Evolutionary conservation across 1,140 invertebrate genomes (phyloP), one percentile per base, ranked within the genome.

Genomic region (Drosophila seguyi): DNA sequence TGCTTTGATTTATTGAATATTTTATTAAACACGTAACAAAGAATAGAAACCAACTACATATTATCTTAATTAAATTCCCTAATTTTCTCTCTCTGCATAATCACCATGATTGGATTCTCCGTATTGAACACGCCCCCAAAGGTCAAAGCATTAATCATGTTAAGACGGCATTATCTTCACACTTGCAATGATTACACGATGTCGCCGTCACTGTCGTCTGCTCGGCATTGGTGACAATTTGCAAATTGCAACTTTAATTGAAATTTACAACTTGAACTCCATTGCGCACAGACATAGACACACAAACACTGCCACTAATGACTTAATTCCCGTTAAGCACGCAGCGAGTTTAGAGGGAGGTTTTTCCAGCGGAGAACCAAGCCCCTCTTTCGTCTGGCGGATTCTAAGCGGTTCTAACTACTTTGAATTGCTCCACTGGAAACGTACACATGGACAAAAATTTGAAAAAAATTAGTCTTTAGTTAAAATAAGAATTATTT

Each of bases 231-330:
- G 60, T 68, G 85, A 88, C 85, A 90, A 84, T 81, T 88, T 88
- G 80, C 85, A 75, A 90, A 90, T 81, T 90, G 85, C 85, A 71
- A 77, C 61, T 67, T 90, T 88, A 88, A 88, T 90, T 88, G 85
- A 88, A 75, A 88, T 55, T 50, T 65, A 76, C 82, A 86, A 63
- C 38, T 48, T 47, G 39, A 61, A 68, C 66, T 52, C 42, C 14
- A 66, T 47, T 11, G 47, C 45, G 63, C 44, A 41, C 44, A 53
- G 50, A 71, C 44, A 38, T 7, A 38, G n/a, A 42, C n/a, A 42
- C n/a, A 56, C 42, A 34, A 20, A 36, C 52, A 68, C 58, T 18
- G 25, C 39, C 38, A 61, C 61, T 88, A 88, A 88, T 81, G 77
- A 84, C 85, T 88, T 90, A 90, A 88, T 88, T 90, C 80, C 85